phyloP scores from a whole-genome alignment of 2,113 vertebrate species.

The Manacus vitellinus region DNA sequence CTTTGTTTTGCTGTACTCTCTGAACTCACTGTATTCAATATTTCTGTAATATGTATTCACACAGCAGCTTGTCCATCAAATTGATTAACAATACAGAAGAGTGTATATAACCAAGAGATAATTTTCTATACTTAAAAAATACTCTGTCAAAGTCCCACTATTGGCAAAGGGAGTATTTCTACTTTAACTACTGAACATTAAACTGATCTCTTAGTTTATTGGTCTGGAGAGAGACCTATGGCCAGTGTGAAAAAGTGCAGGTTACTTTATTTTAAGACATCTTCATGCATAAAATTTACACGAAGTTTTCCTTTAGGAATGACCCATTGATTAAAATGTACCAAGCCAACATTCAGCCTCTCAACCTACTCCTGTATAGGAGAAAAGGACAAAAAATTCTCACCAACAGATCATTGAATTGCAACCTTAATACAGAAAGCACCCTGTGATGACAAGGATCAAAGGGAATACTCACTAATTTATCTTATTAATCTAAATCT shows the following conservation, averaged over 20 bases:
- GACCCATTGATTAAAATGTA: background rate
- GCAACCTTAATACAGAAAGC: background rate
- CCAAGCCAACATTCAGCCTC: background rate
- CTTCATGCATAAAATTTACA: background rate
- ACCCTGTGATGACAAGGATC: fast-evolving
- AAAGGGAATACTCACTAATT: background rate
- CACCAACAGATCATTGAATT: background rate
- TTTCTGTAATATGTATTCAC: background rate
- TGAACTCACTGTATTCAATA: background rate
- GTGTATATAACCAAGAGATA: background rate
- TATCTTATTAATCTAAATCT: background rate
- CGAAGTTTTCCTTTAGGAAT: background rate
- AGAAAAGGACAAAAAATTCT: background rate
- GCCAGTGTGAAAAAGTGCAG: background rate
- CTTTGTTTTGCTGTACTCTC: background rate
- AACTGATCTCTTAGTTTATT: background rate
- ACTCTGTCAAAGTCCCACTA: background rate
- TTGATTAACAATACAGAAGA: background rate
- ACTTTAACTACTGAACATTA: background rate
- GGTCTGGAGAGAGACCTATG: background rate
- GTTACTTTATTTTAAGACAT: background rate
- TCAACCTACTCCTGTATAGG: background rate
- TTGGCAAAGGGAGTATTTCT: background rate
- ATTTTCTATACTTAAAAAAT: background rate
- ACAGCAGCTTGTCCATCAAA: background rate